phyloP scores from a whole-genome alignment of 2,797 vertebrate species.

The Oryzias dopingdopingensis region DNA sequence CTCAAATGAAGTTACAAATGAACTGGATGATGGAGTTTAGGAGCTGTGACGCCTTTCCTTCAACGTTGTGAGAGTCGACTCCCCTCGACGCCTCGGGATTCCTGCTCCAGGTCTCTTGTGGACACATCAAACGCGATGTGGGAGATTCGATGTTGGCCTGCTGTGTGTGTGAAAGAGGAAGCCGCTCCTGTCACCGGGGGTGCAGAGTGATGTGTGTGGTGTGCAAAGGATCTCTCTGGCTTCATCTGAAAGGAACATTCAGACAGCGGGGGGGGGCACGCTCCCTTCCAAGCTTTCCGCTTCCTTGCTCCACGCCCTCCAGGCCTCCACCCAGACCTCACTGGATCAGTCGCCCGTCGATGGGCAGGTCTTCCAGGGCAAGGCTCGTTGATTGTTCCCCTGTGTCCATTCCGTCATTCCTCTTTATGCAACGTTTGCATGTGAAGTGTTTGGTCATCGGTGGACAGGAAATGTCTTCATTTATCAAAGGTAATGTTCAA shows the following conservation, averaged over 20 bases:
- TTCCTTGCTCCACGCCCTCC: constrained; percentile 50
- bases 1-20: constrained; percentile 8
- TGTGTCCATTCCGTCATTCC: constrained; percentile 27
- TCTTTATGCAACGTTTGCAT: constrained; percentile 39
- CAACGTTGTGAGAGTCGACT: constrained; percentile 6
- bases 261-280: constrained; percentile 6
- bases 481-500: constrained; percentile 40
- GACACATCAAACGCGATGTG: constrained; percentile 53
- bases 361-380: constrained; percentile 57
- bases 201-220: constrained; percentile 24
- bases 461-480: constrained; percentile 11
- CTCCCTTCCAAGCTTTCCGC: constrained; percentile 58
- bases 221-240: constrained; percentile 41
- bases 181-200: constrained; percentile 46
- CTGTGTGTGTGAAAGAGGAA: constrained; percentile 54
- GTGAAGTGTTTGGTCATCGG: background rate
- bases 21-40: background rate
- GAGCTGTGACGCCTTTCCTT: constrained; percentile 8
- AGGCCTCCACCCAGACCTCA: constrained; percentile 55
- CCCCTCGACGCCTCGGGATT: background rate
- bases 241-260: constrained; percentile 40
- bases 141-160: constrained; percentile 55
- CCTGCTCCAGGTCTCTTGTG: background rate
- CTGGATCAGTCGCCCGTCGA: constrained; percentile 38
- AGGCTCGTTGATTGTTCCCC: constrained; percentile 53